phyloP scores from a whole-genome alignment of 2,113 vertebrate genomes.

The Cryptomyrus ogoouensis region DNA sequence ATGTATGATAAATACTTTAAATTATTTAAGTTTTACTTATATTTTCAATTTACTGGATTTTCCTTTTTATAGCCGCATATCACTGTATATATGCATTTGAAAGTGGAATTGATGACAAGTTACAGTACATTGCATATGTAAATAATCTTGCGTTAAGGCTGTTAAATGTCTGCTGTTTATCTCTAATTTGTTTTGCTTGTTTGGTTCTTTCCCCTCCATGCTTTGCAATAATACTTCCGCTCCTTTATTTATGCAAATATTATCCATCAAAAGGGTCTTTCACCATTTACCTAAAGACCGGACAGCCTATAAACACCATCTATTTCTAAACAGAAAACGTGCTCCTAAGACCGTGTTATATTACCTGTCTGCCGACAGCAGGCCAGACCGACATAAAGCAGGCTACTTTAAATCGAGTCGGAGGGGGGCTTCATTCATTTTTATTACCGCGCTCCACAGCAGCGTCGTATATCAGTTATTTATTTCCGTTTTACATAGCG shows the following conservation, averaged over 20 bases:
- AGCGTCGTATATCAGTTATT: not conserved
- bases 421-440: not conserved
- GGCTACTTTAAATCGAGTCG: not conserved
- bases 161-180: not conserved
- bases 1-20: not conserved
- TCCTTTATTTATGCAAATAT: not conserved
- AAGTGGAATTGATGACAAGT: not conserved
- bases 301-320: not conserved
- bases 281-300: not conserved
- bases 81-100: not conserved
- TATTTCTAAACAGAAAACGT: not conserved
- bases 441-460: not conserved
- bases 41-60: not conserved
- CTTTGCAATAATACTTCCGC: not conserved
- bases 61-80: not conserved
- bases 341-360: not conserved
- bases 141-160: not conserved
- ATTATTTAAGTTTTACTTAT: not conserved
- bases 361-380: not conserved
- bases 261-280: not conserved
- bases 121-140: not conserved
- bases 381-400: not conserved
- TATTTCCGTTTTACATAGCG: not conserved
- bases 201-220: not conserved
- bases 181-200: not conserved